Evolutionary conservation across 2,888 invertebrate species (phyloP), one percentile per base, ranked within the genome.

Genomic region (Clusia tigrina): DNA sequence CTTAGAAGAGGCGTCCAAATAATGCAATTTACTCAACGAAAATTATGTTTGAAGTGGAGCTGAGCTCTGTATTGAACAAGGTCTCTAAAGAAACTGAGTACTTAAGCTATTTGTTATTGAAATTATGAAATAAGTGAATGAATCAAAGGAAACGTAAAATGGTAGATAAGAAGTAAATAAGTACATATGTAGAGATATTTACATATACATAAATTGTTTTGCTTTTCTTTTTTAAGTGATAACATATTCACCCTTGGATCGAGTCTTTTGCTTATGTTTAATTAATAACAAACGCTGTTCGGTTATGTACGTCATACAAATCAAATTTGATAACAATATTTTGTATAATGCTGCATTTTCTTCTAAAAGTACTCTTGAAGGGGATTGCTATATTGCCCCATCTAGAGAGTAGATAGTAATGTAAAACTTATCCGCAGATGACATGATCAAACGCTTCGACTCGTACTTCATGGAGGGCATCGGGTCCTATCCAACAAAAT

Each of bases 361-460:
- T 32, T n/a, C n/a, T n/a, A n/a, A n/a, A n/a, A n/a, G n/a, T n/a
- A n/a, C n/a, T n/a, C n/a, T n/a, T n/a, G n/a, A n/a, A n/a, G n/a
- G n/a, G 17, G 6, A 12, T 32, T 32, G 3, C n/a, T 42, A 42
- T 42, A 42, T 9, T 42, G n/a, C n/a, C 42, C 12, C 12, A 6
- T 32, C 12, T 32, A 32, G 12, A 32, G 32, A 48, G n/a, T 6
- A 17, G n/a, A 48, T 48, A 17, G n/a, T 5, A 48, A n/a, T 48
- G n/a, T 6, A 20, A 52, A 5, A 42, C 20, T 56, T 55, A n/a
- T 54, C 17, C 42, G 15, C 69, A 81, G 82, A 76, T 66, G 81
- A 81, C 42, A 77, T 82, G 61, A 79, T 81, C 22, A 74, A 78
- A 53, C 77, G 79, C 46, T 77, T 82, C 54, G 77, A 81, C 64